Base-by-base conservation (phyloP, 2,888 invertebrate genomes). In the Cantharis rustica region DNA sequence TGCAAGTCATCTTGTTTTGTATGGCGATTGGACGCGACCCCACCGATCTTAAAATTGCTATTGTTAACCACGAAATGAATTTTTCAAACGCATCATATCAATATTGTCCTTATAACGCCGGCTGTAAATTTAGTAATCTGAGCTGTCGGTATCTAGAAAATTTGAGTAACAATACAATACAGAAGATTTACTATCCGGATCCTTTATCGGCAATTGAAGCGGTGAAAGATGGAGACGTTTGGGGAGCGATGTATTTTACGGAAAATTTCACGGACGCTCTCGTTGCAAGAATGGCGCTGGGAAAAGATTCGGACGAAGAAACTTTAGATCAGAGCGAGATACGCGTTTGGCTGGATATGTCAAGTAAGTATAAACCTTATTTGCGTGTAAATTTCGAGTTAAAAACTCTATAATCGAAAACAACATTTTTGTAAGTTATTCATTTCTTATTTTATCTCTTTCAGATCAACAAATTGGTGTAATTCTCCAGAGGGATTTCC, bases 381-480 rank as follows among this genome's bases (percentile, higher is more conserved):
- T 13, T 1, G 16, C 17, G 11, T 27, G 11, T 11, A 63, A 63
- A 16, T 10, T 17, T 63, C 4, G 17, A 63, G 1, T 63, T 63
- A 15, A 17, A 15, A 7, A 10, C 62, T 62, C 20, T 20, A n/a
- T n/a, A n/a, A n/a, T n/a, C n/a, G n/a, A 20, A 20, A 15, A 15
- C 23, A 23, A 23, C 3, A 7, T 23, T 23, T 3, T 23, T 7
- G 5, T n/a, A n/a, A 23, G 7, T 23, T 23, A 7, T 23, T 27
- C 3, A 27, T 10, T 27, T 27, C 2, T 27, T 27, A 27, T 3
- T 10, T 27, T 27, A 16, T 72, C 47, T 23, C 61, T 75, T 69
- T 20, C 27, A 94, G 93, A 97, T 92, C 97, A 98, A 87, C 97
- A 98, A 90, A 96, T 98, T 83, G 95, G 96, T 0, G 91, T 97